Evolutionary conservation across 2,888 invertebrate species (phyloP).

Genomic region (Gonocerus acuteangulatus): DNA sequence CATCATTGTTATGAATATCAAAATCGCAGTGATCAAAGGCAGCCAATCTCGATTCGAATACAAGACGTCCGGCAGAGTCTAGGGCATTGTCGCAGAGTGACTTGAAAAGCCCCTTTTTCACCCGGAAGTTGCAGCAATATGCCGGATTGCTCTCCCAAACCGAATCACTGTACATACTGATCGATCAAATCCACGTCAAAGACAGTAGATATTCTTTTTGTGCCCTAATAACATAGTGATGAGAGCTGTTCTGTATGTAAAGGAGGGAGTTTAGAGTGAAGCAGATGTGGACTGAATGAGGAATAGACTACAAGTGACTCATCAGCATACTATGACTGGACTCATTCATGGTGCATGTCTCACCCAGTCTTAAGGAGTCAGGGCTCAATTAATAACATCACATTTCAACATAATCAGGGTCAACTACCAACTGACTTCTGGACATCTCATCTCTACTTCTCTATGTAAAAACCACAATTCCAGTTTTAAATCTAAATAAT

Average conservation of each 20-base stretch:
- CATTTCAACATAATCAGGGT: constrained; percentile 3
- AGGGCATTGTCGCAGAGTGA: constrained; percentile 33
- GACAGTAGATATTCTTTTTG: too few relatives aligned
- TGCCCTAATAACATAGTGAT: too few relatives aligned
- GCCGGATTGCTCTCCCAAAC: constrained; percentile 34
- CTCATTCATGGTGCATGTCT: constrained; percentile 11
- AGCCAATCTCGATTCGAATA: constrained; percentile 20
- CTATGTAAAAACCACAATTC: too few relatives aligned
- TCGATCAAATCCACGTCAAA: too few relatives aligned
- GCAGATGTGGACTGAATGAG: constrained; percentile 11
- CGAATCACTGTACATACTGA: constrained; percentile 11
- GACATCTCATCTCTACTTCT: too few relatives aligned
- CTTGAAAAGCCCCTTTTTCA: constrained; percentile 30
- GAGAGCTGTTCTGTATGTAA: too few relatives aligned
- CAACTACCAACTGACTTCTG: constrained; percentile 13
- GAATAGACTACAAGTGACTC: constrained; percentile 4
- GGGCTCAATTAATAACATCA: constrained; percentile 9
- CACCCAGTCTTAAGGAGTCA: constrained; percentile 6
- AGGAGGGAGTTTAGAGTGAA: not conserved
- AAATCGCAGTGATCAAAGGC: constrained; percentile 24
- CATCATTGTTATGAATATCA: not conserved
- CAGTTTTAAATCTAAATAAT: too few relatives aligned
- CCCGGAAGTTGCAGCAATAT: constrained; percentile 27
- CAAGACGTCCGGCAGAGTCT: constrained; percentile 27
- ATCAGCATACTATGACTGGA: constrained; percentile 10